Conservation (phyloP, 2,113 vertebrate species). For the Megaleporinus macrocephalus region DNA sequence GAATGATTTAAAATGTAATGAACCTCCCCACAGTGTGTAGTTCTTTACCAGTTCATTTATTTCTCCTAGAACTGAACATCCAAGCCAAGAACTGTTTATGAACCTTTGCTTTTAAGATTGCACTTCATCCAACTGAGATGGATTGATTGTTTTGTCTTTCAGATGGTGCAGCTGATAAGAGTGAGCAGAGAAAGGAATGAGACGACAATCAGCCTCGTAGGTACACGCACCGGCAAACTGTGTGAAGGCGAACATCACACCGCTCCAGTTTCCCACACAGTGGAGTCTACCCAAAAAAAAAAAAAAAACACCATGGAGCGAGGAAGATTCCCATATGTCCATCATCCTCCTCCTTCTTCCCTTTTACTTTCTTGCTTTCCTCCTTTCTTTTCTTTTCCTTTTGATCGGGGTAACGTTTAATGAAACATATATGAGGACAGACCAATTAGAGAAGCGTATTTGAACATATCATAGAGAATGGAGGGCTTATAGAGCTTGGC, state of each 20-base stretch:
- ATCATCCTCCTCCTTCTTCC: conserved; percentile 48
- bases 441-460: conserved; percentile 24
- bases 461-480: conserved; percentile 52
- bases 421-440: conserved; percentile 42
- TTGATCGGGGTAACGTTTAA: conserved; percentile 14
- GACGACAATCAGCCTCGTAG: conserved; percentile 76
- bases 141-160: conserved; percentile 22
- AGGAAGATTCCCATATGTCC: conserved; percentile 28
- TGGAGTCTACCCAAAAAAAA: conserved; percentile 45
- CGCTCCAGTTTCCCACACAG: conserved; percentile 36
- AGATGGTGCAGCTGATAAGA: conserved; percentile 69
- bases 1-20: too few species aligned
- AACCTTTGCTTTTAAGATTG: too few species aligned
- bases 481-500: conserved; percentile 23
- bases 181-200: conserved; percentile 69
- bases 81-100: not conserved
- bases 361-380: conserved; percentile 58
- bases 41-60: too few species aligned
- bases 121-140: too few species aligned
- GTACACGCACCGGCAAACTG: conserved; percentile 78
- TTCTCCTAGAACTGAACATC: too few species aligned
- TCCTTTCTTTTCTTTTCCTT: conserved; percentile 6
- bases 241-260: conserved; percentile 68
- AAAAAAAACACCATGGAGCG: conserved; percentile 26
- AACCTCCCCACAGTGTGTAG: too few species aligned